Evolutionary conservation across 2,113 vertebrate genomes (phyloP).

Genomic region (Brachypodius melanocephalos): DNA sequence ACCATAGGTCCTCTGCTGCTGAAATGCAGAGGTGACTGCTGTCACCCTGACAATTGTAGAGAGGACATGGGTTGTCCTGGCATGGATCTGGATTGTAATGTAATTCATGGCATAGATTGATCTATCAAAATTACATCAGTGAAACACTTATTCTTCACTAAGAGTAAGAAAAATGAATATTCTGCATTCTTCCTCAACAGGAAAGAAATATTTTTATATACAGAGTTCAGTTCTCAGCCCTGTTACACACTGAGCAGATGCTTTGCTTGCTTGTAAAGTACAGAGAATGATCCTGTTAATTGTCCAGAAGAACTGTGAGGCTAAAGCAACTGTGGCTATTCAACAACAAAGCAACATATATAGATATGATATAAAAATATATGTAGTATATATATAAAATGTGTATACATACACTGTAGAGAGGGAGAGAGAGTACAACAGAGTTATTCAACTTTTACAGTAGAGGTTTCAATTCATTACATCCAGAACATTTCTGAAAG

Average conservation of each 20-base stretch:
- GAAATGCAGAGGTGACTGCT: not conserved
- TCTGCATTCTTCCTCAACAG: not conserved
- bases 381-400: no score
- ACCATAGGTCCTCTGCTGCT: not conserved
- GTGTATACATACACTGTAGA: rapidly evolving
- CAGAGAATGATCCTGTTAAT: not conserved
- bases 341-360: not conserved
- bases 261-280: not conserved
- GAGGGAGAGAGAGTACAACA: not conserved
- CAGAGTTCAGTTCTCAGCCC: not conserved
- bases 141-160: not conserved
- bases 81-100: not conserved
- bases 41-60: not conserved
- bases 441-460: not conserved
- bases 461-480: not conserved
- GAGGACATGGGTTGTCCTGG: not conserved
- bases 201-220: not conserved
- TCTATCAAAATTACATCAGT: not conserved
- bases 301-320: not conserved
- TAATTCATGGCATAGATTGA: not conserved
- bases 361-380: not conserved
- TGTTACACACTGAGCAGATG: not conserved
- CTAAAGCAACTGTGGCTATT: not conserved
- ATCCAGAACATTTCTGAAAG: not conserved
- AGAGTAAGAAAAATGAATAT: not conserved